Evolutionary conservation across 2,797 vertebrate species (phyloP), one percentile per base, ranked within the genome.

Genomic region (Lemur catta): DNA sequence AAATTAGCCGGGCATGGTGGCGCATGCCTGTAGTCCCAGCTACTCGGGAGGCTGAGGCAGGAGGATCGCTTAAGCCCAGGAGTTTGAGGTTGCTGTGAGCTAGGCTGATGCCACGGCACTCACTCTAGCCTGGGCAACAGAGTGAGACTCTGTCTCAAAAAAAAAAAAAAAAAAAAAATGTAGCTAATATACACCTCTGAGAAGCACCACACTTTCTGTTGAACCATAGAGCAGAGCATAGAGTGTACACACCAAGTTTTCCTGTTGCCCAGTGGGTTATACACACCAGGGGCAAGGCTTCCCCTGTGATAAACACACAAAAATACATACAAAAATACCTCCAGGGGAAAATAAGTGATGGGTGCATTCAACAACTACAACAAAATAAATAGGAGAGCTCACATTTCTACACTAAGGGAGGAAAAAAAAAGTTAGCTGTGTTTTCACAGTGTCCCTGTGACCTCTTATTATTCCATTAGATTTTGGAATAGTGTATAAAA

Each of bases 391-490:
- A 93, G 26, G 52, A 69, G 28, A 52, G 11, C 76, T 95, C 50
- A 35, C 15, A 3, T 94, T 80, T 90, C 94, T 92, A 41, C 67
- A 46, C 35, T 80, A 46, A 84, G 28, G 80, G n/a, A 75, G 46
- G 46, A 2, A 26, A 3, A 9, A n/a, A 63, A 90, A 87, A 79
- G 43, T 61, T 30, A 76, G 71, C 72, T 57, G 13, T 84, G 55
- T 80, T 97, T 93, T 85, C 63, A 80, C 33, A 35, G 57, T 93
- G 88, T 96, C 88, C 97, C 74, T 89, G 57, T 91, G 94, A 96
- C 95, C 96, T 93, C 90, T 96, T 91, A 95, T 94, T 95, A 96
- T 97, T 94, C 81, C 81, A 80, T 97, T 91, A 84, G 95, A 71
- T 92, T 97, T 95, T 94, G 46, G 72, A 97, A 84, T 93, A 67